A percentile compares a stretch with the other conserved stretches of the same genome.
Evolutionary conservation across 2,113 vertebrate species (phyloP).

Genomic region (Lipotes vexillifer): DNA sequence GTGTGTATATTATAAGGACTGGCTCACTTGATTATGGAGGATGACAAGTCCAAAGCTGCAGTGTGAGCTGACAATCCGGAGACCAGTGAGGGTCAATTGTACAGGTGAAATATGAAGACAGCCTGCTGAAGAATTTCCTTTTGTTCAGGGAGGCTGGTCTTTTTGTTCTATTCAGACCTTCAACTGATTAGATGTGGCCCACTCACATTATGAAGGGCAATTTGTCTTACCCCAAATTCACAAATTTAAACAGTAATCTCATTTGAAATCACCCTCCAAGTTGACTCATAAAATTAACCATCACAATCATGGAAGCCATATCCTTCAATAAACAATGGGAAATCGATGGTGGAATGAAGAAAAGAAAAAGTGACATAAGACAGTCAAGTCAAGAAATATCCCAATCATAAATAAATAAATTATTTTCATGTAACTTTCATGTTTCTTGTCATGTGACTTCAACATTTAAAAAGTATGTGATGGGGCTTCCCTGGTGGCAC

Average conservation of each 20-base stretch:
- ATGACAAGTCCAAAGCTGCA: background rate
- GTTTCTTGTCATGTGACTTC: background rate
- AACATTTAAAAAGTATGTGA: background rate
- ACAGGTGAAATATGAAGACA: background rate
- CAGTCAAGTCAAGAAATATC: background rate
- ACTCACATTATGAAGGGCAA: background rate
- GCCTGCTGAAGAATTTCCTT: background rate
- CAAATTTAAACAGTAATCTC: background rate
- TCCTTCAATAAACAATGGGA: background rate
- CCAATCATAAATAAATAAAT: background rate
- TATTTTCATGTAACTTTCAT: background rate
- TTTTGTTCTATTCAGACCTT: background rate
- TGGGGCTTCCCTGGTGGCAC: too few relatives aligned
- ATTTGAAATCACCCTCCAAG: background rate
- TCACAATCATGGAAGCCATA: background rate
- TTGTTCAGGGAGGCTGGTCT: background rate
- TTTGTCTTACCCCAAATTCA: background rate
- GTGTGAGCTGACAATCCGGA: background rate
- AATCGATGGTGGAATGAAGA: background rate
- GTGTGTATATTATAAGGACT: background rate
- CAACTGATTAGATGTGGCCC: background rate
- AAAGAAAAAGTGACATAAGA: background rate
- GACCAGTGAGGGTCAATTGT: background rate
- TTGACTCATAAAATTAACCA: background rate
- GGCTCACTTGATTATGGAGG: background rate